Evolutionary conservation across 1,140 invertebrate species (phyloP).

Genomic region (Thalassaphorura encarpata): DNA sequence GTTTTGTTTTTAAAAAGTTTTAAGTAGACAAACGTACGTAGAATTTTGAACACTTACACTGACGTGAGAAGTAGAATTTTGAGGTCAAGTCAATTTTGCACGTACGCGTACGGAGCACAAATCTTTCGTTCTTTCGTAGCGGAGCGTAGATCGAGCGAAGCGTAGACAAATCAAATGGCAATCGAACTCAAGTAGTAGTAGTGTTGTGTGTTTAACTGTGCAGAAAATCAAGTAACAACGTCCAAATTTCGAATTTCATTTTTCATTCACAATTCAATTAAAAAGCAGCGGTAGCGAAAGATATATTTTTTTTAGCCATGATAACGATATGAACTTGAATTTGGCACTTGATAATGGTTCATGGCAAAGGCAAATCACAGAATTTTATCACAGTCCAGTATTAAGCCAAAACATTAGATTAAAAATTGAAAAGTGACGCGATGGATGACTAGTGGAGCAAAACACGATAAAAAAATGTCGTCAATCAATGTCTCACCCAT

Average conservation of each 20-base stretch:
- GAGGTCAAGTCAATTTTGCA: neutral
- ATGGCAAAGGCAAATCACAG: neutral
- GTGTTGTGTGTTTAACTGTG: neutral
- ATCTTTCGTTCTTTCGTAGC: neutral
- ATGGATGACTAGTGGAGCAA: neutral
- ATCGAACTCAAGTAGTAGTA: slow-evolving; percentile 2
- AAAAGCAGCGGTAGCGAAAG: neutral
- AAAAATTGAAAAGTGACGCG: neutral
- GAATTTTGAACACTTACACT: too few species aligned
- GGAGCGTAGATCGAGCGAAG: neutral
- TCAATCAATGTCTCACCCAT: neutral
- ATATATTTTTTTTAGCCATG: neutral
- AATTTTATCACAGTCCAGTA: neutral
- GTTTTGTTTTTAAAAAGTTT: neutral
- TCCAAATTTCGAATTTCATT: neutral
- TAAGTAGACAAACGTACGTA: neutral
- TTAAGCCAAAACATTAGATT: neutral
- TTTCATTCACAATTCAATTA: neutral
- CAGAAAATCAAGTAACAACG: neutral
- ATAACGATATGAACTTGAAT: neutral
- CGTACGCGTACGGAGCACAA: slow-evolving; percentile 6
- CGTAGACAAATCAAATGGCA: too few species aligned
- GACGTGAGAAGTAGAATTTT: too few species aligned
- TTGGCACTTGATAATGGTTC: neutral
- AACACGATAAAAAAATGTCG: neutral